Conservation (phyloP, 2,797 vertebrate species). For the Lycodopsis pacificus region DNA sequence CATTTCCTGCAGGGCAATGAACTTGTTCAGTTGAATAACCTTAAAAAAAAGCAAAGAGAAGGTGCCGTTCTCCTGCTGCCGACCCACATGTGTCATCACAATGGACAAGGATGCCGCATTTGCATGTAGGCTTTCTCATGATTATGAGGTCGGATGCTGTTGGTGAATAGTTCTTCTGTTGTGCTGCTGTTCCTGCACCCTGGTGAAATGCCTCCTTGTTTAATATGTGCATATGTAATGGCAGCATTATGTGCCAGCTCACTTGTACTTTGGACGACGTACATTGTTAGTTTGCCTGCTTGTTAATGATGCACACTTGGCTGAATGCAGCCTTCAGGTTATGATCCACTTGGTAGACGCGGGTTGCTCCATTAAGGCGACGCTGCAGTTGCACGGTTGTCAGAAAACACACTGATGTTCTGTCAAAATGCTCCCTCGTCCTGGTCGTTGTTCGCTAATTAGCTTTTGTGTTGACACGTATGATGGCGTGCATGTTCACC, state of each 20-base stretch:
- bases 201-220: constrained; percentile 74
- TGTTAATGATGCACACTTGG: constrained; percentile 74
- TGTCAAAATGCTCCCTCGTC: constrained; percentile 19
- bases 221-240: constrained; percentile 79
- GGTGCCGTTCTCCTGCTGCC: constrained; percentile 49
- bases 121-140: constrained; percentile 79
- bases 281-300: constrained; percentile 62
- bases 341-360: constrained; percentile 54
- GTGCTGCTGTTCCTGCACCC: constrained; percentile 43
- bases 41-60: constrained; percentile 27
- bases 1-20: constrained; percentile 52
- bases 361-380: constrained; percentile 48
- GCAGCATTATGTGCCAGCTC: constrained; percentile 57
- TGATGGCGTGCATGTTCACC: not conserved
- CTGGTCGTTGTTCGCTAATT: constrained; percentile 47
- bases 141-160: constrained; percentile 69
- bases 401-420: constrained; percentile 44
- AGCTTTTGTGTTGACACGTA: constrained; percentile 9
- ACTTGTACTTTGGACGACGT: constrained; percentile 63
- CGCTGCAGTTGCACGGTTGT: constrained; percentile 52
- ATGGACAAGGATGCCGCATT: constrained; percentile 74
- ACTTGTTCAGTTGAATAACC: constrained; percentile 50
- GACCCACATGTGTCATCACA: constrained; percentile 59
- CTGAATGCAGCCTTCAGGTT: constrained; percentile 69
- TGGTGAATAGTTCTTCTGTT: constrained; percentile 62